phyloP scores from a whole-genome alignment of 1,140 invertebrate species.

The Lepidurus packardi region DNA sequence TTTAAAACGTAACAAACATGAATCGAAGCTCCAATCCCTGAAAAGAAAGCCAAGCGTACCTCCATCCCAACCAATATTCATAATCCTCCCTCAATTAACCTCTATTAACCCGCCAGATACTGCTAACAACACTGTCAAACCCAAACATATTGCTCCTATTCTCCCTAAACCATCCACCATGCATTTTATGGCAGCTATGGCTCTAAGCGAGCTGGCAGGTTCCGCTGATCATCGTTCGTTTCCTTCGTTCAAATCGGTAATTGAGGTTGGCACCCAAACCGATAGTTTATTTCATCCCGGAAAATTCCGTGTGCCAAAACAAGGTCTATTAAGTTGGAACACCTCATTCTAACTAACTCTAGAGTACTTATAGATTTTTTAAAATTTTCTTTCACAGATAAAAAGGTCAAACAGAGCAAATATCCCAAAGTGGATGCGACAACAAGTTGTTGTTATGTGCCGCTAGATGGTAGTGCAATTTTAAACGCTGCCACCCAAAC shows the following conservation, averaged over 20 bases:
- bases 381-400: background rate
- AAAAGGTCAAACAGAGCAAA: too few species aligned
- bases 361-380: background rate
- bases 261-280: background rate
- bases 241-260: background rate
- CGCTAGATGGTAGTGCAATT: background rate
- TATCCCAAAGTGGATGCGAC: too few species aligned
- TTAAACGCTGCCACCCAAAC: background rate
- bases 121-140: background rate
- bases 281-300: background rate
- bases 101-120: background rate
- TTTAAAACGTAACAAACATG: background rate
- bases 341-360: background rate
- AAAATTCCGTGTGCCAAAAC: background rate
- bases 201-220: background rate
- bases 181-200: background rate
- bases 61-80: background rate
- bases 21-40: background rate
- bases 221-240: background rate
- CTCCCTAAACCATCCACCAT: conserved; percentile 2
- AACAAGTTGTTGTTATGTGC: too few species aligned
- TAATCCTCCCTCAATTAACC: background rate
- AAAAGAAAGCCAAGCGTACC: background rate
- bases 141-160: background rate
- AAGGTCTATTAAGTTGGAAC: background rate